Evolutionary conservation across 92 coral and sea anemone genomes (phyloP).

Genomic region (Pocillopora meandrina): DNA sequence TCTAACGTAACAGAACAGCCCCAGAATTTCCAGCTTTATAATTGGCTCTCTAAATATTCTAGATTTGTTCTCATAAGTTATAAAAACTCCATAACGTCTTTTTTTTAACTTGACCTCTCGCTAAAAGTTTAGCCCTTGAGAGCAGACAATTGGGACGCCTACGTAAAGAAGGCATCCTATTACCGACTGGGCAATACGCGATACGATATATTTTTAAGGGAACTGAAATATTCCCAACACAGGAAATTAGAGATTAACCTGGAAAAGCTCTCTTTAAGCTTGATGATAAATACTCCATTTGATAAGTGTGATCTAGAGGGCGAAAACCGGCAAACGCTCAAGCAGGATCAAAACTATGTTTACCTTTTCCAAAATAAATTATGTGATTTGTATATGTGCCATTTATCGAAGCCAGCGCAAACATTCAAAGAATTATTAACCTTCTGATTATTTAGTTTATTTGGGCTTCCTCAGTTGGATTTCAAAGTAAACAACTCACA

Average conservation of each 20-base stretch:
- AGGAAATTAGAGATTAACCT: constrained; percentile 43
- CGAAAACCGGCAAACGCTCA: background rate
- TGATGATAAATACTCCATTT: constrained; percentile 11
- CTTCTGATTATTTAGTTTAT: background rate
- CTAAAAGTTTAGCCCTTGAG: too few species aligned
- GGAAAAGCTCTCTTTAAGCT: constrained; percentile 18
- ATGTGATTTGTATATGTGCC: background rate
- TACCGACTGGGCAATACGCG: too few species aligned
- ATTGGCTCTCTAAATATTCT: background rate
- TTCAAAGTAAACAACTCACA: background rate
- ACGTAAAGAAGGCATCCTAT: too few species aligned
- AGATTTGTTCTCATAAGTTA: too few species aligned
- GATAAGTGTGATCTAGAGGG: background rate
- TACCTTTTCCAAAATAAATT: background rate
- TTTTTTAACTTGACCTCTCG: too few species aligned
- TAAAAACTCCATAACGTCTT: too few species aligned
- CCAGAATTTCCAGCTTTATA: background rate
- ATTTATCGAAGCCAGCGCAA: background rate
- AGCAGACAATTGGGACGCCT: too few species aligned
- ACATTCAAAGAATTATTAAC: background rate
- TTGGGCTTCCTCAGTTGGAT: background rate
- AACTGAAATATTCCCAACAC: constrained; percentile 1
- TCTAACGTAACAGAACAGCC: background rate
- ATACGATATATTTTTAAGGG: background rate
- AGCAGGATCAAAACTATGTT: background rate